Evolutionary conservation across 92 coral and sea anemone species (phyloP).

Genomic region (Metridium senile): DNA sequence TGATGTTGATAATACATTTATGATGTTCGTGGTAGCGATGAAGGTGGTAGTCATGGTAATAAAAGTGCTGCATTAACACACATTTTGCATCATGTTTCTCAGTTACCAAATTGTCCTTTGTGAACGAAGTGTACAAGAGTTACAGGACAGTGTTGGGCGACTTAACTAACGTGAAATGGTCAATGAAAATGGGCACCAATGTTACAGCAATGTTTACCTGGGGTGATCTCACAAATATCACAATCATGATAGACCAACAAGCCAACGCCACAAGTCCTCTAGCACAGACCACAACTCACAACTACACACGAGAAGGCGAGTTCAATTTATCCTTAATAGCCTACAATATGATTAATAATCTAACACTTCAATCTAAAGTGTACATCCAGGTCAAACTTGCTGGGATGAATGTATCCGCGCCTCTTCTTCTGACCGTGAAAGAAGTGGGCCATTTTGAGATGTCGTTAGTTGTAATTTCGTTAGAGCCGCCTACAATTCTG

Average conservation of each 20-base stretch:
- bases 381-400: conserved; percentile 48
- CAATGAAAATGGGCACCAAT: conserved; percentile 54
- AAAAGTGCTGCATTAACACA: no score
- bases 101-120: conserved; percentile 32
- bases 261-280: conserved; percentile 57
- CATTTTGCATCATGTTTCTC: not conserved
- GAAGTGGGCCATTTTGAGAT: conserved; percentile 23
- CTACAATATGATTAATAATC: conserved; percentile 30
- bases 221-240: conserved; percentile 52
- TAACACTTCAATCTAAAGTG: conserved; percentile 5
- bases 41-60: no score
- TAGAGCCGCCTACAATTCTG: conserved; percentile 24
- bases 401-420: conserved; percentile 43
- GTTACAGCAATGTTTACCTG: conserved; percentile 51
- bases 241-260: conserved; percentile 30
- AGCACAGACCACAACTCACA: conserved; percentile 17
- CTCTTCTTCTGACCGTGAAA: conserved; percentile 19
- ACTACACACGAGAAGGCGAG: conserved; percentile 56
- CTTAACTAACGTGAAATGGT: conserved; percentile 15
- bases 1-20: no score
- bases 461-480: conserved; percentile 37
- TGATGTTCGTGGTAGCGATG: no score
- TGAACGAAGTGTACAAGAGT: not conserved
- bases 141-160: not conserved
- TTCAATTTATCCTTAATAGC: conserved; percentile 5